phyloP scores from a whole-genome alignment of 2,888 invertebrate species.

The Selenia dentaria region DNA sequence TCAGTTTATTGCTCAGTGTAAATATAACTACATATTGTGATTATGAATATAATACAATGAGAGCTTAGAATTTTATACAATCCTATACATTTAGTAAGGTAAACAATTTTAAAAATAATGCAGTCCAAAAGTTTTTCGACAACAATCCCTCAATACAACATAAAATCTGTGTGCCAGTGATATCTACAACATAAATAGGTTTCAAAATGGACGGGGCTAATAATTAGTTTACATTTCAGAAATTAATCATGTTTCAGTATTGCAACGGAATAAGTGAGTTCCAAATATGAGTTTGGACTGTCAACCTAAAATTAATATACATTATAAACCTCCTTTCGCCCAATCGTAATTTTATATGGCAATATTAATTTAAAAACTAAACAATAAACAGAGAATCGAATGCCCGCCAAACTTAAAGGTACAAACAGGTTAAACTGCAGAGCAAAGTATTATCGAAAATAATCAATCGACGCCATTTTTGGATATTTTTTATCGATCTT shows the following conservation, averaged over 20 bases:
- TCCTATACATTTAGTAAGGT: constrained; percentile 25
- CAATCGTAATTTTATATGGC: neutral
- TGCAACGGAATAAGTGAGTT: too few relatives aligned
- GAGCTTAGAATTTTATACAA: constrained; percentile 37
- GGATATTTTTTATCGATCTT: too few relatives aligned
- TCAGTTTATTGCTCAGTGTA: constrained; percentile 54
- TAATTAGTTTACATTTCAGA: too few relatives aligned
- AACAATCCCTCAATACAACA: neutral
- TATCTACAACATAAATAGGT: too few relatives aligned
- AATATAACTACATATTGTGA: constrained; percentile 18
- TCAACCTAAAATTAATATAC: neutral
- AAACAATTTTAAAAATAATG: constrained; percentile 32
- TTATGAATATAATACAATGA: constrained; percentile 46
- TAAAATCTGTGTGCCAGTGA: too few relatives aligned
- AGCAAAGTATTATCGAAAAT: too few relatives aligned
- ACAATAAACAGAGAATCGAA: too few relatives aligned
- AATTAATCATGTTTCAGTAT: too few relatives aligned
- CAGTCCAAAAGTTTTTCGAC: constrained; percentile 25
- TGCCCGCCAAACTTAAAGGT: too few relatives aligned
- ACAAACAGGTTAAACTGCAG: too few relatives aligned
- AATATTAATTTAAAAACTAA: neutral
- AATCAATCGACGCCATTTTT: too few relatives aligned
- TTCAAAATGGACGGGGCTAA: too few relatives aligned
- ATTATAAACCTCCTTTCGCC: neutral
- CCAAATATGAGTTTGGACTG: neutral